phyloP scores from a whole-genome alignment of 2,888 invertebrate genomes.

The Pogonocherus hispidulus region DNA sequence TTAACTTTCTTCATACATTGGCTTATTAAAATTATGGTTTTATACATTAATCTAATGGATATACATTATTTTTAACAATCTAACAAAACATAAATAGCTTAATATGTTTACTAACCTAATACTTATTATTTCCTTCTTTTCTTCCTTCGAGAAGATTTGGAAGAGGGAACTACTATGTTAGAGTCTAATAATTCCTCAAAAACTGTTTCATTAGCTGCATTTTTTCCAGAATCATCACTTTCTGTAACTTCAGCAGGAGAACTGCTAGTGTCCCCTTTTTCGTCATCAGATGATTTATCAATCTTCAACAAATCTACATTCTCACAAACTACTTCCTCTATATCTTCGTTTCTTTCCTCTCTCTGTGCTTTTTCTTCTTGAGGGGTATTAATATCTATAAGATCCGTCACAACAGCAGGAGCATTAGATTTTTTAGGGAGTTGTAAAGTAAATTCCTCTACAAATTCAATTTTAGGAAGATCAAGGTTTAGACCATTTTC shows the following conservation, averaged over 20 bases:
- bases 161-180: conserved; percentile 50
- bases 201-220: conserved; percentile 61
- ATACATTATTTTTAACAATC: not conserved
- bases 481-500: conserved; percentile 44
- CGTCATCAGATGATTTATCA: conserved; percentile 73
- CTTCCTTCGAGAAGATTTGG: conserved; percentile 69
- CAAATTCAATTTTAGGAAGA: conserved; percentile 47
- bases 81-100: not conserved
- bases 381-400: conserved; percentile 56
- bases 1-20: no score
- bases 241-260: conserved; percentile 73
- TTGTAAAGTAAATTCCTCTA: conserved; percentile 52
- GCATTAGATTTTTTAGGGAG: conserved; percentile 49
- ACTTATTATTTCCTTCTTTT: conserved; percentile 74
- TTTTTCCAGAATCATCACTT: conserved; percentile 71
- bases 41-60: no score
- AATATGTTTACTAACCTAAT: conserved; percentile 14
- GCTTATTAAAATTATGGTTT: no score
- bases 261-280: conserved; percentile 70
- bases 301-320: conserved; percentile 61
- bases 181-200: conserved; percentile 61
- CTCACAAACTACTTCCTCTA: conserved; percentile 53
- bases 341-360: conserved; percentile 27
- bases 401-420: conserved; percentile 43
- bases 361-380: conserved; percentile 44